Conservation (phyloP, 2,113 vertebrate genomes). For the Eolophus roseicapilla region DNA sequence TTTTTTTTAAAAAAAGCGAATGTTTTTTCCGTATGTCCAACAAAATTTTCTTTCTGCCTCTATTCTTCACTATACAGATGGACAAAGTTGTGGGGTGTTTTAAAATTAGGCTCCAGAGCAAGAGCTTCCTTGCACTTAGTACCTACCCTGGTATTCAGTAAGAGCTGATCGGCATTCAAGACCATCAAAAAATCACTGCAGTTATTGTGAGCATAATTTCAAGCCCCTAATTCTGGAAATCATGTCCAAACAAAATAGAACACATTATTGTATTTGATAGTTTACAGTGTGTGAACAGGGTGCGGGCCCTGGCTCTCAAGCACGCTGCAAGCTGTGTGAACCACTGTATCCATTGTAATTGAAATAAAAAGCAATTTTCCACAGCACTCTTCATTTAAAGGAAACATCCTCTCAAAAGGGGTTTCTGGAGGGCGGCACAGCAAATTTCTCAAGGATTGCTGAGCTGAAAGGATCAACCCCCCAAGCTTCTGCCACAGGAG, state of each 20-base stretch:
- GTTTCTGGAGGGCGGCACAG: fast-evolving
- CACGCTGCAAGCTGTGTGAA: not conserved
- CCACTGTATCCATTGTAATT: not conserved
- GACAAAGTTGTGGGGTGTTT: not conserved
- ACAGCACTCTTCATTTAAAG: not conserved
- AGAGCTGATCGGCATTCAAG: not conserved
- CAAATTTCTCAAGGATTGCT: not conserved
- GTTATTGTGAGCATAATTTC: not conserved
- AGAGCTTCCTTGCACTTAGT: not conserved
- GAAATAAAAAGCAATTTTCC: constrained; percentile 21
- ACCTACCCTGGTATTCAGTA: not conserved
- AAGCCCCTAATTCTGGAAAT: not conserved
- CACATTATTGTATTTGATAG: not conserved
- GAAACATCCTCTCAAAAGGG: not conserved
- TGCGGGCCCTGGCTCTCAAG: not conserved
- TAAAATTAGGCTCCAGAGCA: not conserved
- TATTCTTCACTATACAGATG: not conserved
- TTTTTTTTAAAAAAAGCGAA: not conserved
- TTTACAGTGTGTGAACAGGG: not conserved
- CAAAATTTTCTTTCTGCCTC: not conserved
- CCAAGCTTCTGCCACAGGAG: not conserved
- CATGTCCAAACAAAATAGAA: not conserved
- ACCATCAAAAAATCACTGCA: not conserved
- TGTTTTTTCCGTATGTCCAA: not conserved
- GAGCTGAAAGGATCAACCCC: not conserved